Conservation (phyloP, 1,140 invertebrate species). For the Sitodiplosis mosellana region DNA sequence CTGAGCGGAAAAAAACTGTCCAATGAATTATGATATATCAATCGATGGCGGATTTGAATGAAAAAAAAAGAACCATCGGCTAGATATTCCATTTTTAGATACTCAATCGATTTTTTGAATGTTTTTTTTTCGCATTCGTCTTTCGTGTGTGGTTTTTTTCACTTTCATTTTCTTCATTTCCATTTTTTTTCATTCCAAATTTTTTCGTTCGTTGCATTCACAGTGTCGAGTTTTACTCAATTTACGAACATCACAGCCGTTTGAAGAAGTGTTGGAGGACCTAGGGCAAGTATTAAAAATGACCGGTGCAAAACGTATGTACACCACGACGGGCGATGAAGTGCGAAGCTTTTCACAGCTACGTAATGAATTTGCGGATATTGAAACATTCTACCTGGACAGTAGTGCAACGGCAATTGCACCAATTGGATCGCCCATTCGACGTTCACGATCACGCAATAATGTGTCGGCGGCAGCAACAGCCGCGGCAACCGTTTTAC, state of each 20-base stretch:
- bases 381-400: conserved; percentile 76
- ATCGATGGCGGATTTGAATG: no score
- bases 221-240: conserved; percentile 81
- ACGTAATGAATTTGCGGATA: conserved; percentile 75
- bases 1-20: no score
- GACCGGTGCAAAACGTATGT: conserved; percentile 75
- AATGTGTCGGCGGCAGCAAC: conserved; percentile 10
- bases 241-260: conserved; percentile 77
- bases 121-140: no score
- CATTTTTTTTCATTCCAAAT: conserved; percentile 2
- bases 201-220: conserved; percentile 6
- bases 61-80: no score
- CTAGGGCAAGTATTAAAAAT: conserved; percentile 81
- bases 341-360: conserved; percentile 83
- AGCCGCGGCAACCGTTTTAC: conserved; percentile 25
- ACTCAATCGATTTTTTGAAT: conserved; percentile 1
- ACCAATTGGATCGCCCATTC: conserved; percentile 37
- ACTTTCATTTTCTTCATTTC: conserved; percentile 4
- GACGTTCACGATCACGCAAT: conserved; percentile 49
- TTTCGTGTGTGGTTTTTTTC: no score
- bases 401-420: conserved; percentile 30
- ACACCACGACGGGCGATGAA: conserved; percentile 62
- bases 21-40: no score
- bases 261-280: conserved; percentile 87
- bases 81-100: background rate